Conservation (phyloP, 2,888 invertebrate genomes). For the Conops quadrifasciatus region DNA sequence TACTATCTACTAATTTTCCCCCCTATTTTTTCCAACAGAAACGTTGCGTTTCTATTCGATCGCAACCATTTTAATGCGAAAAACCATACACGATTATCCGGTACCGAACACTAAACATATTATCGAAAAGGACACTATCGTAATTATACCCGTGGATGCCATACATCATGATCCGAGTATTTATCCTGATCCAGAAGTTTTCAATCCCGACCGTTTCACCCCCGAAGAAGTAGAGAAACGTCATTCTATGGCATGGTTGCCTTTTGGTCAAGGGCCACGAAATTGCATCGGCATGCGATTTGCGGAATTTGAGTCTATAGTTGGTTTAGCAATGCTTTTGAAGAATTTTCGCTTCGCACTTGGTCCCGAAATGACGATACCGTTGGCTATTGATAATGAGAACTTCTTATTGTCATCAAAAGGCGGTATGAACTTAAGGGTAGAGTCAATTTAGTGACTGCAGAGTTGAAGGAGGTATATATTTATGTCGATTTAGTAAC, state of each 20-base stretch:
- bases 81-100: constrained; percentile 56
- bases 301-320: constrained; percentile 55
- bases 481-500: too few relatives aligned
- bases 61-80: constrained; percentile 57
- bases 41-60: constrained; percentile 66
- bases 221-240: constrained; percentile 68
- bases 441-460: constrained; percentile 40
- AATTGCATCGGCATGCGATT: constrained; percentile 61
- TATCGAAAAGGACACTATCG: constrained; percentile 66
- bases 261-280: constrained; percentile 60
- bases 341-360: constrained; percentile 52
- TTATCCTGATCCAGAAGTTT: constrained; percentile 69
- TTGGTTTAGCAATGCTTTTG: constrained; percentile 54
- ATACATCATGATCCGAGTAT: constrained; percentile 68
- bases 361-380: constrained; percentile 53
- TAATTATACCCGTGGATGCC: constrained; percentile 60
- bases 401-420: constrained; percentile 50
- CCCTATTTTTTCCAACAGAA: constrained; percentile 53
- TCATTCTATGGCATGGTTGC: constrained; percentile 60
- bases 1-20: neutral
- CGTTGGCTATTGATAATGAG: constrained; percentile 49
- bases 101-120: constrained; percentile 59
- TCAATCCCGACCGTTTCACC: constrained; percentile 71
- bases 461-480: too few relatives aligned
- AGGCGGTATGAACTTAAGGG: constrained; percentile 52